These are phyloP conservation scores for Sarcophaga carnaria DNA, from an alignment of 2,888 invertebrate genomes.

Conservation along the genomic window DNA sequence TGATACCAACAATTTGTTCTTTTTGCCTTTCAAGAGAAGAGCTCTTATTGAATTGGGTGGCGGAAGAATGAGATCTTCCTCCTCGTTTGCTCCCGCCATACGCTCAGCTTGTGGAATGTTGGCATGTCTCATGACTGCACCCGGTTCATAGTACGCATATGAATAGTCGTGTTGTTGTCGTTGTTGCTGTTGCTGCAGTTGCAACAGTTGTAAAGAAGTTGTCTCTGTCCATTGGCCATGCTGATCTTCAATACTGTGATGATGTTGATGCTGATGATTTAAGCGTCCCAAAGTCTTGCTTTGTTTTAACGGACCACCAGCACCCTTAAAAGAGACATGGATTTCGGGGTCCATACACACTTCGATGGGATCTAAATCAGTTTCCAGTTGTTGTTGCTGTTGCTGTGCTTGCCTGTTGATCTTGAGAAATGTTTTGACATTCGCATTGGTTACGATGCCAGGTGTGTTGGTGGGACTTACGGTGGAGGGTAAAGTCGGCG, in stretches of 20 bases:
- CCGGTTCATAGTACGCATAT: no score
- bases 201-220: no score
- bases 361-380: no score
- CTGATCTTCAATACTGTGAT: not conserved
- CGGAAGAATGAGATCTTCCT: constrained; percentile 73
- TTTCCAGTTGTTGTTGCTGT: no score
- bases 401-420: no score
- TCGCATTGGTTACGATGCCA: no score
- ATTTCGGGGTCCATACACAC: constrained; percentile 30
- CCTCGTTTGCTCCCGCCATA: constrained; percentile 59
- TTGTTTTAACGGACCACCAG: constrained; percentile 54
- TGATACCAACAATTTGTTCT: constrained; percentile 79
- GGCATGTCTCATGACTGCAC: not conserved
- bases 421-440: no score
- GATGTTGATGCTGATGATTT: constrained; percentile 60
- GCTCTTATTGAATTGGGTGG: constrained; percentile 81
- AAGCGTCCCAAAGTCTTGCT: constrained; percentile 71
- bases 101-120: constrained; percentile 84
- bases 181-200: constrained; percentile 74
- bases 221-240: constrained; percentile 66
- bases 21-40: constrained; percentile 80
- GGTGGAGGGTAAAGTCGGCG: no score
- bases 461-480: no score
- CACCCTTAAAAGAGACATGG: constrained; percentile 44
- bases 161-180: constrained; percentile 82